These are phyloP conservation scores for Pygoscelis adeliae DNA, from an alignment of 2,113 vertebrate genomes.

Conservation along the genomic window DNA sequence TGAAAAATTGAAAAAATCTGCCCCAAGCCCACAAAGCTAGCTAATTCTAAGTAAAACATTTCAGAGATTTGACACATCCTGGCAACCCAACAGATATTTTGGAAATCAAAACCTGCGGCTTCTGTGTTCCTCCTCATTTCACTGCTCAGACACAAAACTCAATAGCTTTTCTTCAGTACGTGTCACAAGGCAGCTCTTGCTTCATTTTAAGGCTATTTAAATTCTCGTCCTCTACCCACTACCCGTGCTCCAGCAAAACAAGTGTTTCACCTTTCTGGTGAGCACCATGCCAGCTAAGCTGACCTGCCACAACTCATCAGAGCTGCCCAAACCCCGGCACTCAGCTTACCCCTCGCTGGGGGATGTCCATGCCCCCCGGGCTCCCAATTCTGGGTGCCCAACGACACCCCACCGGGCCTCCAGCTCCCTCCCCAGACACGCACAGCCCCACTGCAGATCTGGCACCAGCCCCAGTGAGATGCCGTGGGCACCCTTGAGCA, in stretches of 20 bases:
- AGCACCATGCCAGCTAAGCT: not conserved
- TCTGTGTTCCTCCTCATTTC: not conserved
- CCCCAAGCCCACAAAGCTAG: not conserved
- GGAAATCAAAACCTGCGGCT: not conserved
- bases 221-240: not conserved
- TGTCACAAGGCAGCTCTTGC: not conserved
- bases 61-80: not conserved
- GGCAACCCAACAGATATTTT: not conserved
- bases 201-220: not conserved
- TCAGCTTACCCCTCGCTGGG: not conserved
- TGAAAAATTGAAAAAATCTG: not conserved
- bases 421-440: not conserved
- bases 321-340: not conserved
- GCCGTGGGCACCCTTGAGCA: not conserved
- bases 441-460: not conserved
- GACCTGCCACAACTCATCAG: not conserved
- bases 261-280: not conserved
- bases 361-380: fast-evolving
- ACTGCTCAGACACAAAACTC: not conserved
- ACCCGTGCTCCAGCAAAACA: not conserved
- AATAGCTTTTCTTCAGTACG: fast-evolving
- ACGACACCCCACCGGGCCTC: fast-evolving
- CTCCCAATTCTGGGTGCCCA: fast-evolving
- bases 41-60: not conserved
- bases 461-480: not conserved